Conservation (phyloP, 2,113 vertebrate species). For the Corythoichthys intestinalis region DNA sequence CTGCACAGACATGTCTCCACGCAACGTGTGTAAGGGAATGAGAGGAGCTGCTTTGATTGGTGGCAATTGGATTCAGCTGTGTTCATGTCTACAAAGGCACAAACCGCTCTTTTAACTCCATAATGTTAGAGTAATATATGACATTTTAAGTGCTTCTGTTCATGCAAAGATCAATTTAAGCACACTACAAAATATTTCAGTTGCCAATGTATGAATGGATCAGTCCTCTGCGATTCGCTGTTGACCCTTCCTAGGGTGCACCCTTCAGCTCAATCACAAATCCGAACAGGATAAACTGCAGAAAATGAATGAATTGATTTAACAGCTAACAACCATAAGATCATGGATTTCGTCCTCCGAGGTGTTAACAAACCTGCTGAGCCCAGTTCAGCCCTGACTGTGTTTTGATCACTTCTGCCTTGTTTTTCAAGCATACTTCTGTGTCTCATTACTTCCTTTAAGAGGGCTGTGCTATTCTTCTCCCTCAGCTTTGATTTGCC, state of each 20-base stretch:
- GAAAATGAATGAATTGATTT: not conserved
- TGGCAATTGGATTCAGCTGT: too few species aligned
- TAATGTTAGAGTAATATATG: too few species aligned
- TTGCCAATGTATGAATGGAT: too few species aligned
- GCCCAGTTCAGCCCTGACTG: not conserved
- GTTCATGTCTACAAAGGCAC: too few species aligned
- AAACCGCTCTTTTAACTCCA: too few species aligned
- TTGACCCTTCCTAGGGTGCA: not conserved
- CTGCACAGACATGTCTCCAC: too few species aligned
- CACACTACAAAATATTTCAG: too few species aligned
- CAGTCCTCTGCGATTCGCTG: too few species aligned
- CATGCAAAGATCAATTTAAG: too few species aligned
- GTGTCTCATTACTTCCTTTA: constrained; percentile 53
- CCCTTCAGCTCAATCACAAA: not conserved
- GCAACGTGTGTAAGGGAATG: too few species aligned
- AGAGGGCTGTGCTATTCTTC: constrained; percentile 46
- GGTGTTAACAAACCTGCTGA: not conserved
- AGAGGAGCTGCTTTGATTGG: too few species aligned
- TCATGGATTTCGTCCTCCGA: not conserved
- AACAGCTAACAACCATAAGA: not conserved
- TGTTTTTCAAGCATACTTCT: constrained; percentile 36
- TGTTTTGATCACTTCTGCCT: constrained; percentile 27
- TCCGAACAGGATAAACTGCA: not conserved
- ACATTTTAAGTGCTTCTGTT: too few species aligned
- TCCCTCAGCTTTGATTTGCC: constrained; percentile 42